A percentile compares a stretch with the other conserved stretches of the same genome.
phyloP scores from a whole-genome alignment of 2,113 vertebrate species.

The Danionella cerebrum region DNA sequence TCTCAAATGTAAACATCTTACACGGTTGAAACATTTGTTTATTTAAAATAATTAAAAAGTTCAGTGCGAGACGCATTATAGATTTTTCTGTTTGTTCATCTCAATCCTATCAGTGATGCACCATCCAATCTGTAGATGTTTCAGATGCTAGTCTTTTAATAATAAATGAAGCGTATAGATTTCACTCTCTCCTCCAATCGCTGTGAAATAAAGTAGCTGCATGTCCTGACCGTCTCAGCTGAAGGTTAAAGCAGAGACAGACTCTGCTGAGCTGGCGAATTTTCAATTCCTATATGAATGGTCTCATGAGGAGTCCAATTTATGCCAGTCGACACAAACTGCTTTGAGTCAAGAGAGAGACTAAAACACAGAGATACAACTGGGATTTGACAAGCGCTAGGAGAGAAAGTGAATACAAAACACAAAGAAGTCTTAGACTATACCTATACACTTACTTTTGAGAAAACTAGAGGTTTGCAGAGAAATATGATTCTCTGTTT shows the following conservation, averaged over 20 bases:
- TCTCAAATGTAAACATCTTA: no score
- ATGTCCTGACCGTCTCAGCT: slow-evolving; percentile 43
- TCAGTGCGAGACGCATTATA: not conserved
- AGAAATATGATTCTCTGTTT: no score
- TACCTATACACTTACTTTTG: not conserved
- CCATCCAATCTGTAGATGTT: not conserved
- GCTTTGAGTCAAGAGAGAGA: slow-evolving; percentile 1
- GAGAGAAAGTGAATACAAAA: not conserved
- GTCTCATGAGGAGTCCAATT: slow-evolving; percentile 7
- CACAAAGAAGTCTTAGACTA: not conserved
- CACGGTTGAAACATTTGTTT: no score
- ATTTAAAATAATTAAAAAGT: not conserved
- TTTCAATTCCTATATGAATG: not conserved
- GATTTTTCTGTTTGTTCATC: not conserved
- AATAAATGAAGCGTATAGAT: slow-evolving; percentile 2
- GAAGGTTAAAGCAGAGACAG: slow-evolving; percentile 28
- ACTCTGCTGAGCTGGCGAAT: slow-evolving; percentile 28
- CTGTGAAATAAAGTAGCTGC: slow-evolving; percentile 41
- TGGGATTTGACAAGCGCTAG: not conserved
- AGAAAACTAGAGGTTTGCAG: no score
- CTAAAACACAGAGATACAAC: not conserved
- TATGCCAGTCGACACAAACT: slow-evolving; percentile 3
- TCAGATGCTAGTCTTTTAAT: slow-evolving; percentile 5
- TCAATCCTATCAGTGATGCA: not conserved
- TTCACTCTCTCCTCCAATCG: not conserved